Conservation (phyloP, 2,888 invertebrate genomes). For the Loripinus fragilis region DNA sequence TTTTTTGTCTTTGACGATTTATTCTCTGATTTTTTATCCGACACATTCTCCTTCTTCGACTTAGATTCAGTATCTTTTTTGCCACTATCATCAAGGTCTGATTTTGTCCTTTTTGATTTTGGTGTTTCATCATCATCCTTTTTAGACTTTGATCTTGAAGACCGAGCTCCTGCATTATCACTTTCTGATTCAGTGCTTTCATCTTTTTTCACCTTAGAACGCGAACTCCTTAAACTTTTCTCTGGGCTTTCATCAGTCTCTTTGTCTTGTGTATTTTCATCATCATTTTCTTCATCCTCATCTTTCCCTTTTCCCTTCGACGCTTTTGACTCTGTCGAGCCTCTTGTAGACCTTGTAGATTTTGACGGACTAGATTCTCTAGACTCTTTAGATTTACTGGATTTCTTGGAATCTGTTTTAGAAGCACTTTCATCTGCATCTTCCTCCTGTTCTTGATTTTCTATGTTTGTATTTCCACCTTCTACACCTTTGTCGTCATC, state of each 20-base stretch:
- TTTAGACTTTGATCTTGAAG: not conserved
- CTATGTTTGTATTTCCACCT: not conserved
- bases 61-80: conserved; percentile 17
- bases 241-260: conserved; percentile 32
- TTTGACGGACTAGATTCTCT: not conserved
- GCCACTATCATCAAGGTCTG: conserved; percentile 13
- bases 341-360: not conserved
- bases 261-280: conserved; percentile 27
- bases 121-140: conserved; percentile 8
- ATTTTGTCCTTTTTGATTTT: conserved; percentile 21
- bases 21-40: not conserved
- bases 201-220: not conserved
- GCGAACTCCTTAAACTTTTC: not conserved
- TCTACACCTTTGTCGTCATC: conserved; percentile 28
- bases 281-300: conserved; percentile 25
- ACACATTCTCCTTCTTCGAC: not conserved
- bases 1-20: not conserved
- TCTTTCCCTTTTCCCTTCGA: not conserved
- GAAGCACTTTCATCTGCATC: not conserved
- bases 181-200: conserved; percentile 23
- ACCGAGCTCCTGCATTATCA: no score
- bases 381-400: not conserved
- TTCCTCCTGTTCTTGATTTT: not conserved
- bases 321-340: not conserved
- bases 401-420: not conserved